Evolutionary conservation across 1,140 invertebrate species (phyloP).

Genomic region (Copidosoma floridanum): DNA sequence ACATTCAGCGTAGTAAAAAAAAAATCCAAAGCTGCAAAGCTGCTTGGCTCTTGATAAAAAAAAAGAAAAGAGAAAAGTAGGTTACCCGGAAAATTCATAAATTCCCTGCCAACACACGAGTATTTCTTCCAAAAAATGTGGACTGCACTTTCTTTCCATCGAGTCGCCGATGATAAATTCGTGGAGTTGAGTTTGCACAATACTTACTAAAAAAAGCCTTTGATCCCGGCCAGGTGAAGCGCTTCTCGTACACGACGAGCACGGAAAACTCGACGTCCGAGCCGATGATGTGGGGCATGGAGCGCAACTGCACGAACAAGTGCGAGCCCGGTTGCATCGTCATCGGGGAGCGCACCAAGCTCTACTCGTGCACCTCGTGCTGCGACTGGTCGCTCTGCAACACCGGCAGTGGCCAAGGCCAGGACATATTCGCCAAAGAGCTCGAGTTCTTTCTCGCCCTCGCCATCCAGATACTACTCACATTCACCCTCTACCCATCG

Average conservation of each 20-base stretch:
- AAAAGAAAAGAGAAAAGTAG: too few relatives aligned
- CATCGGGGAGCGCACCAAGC: constrained; percentile 80
- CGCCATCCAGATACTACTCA: constrained; percentile 45
- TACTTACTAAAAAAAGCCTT: background rate
- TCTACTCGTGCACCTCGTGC: constrained; percentile 80
- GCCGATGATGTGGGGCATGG: constrained; percentile 76
- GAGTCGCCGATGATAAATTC: too few relatives aligned
- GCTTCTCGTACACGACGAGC: constrained; percentile 78
- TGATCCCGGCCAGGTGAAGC: constrained; percentile 72
- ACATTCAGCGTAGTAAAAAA: too few relatives aligned
- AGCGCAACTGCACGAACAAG: constrained; percentile 75
- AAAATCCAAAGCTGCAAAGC: too few relatives aligned
- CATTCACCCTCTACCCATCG: constrained; percentile 47
- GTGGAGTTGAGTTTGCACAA: too few relatives aligned
- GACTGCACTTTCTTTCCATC: too few relatives aligned
- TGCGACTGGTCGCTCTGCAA: constrained; percentile 78
- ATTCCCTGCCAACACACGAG: background rate
- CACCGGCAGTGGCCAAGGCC: constrained; percentile 59
- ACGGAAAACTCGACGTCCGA: constrained; percentile 75
- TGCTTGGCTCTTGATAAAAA: too few relatives aligned
- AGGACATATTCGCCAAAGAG: constrained; percentile 38
- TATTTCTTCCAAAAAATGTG: too few relatives aligned
- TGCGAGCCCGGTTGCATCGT: constrained; percentile 84
- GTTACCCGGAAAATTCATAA: too few relatives aligned
- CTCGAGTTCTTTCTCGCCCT: constrained; percentile 48